These are phyloP conservation scores for Biston stratarius DNA, from an alignment of 2,888 invertebrate genomes.

Conservation along the genomic window DNA sequence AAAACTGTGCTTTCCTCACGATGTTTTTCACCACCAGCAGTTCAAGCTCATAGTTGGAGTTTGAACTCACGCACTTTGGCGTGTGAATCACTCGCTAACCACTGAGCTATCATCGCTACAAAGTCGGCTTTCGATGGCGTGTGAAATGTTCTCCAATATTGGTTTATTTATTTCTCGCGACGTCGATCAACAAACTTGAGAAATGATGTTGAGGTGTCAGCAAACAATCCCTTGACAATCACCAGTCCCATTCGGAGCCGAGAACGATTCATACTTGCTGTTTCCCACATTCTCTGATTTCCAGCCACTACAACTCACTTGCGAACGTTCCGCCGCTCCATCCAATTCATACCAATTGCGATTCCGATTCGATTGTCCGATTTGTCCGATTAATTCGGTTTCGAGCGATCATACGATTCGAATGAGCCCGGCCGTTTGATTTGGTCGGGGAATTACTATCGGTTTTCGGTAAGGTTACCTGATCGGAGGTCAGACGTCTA, in stretches of 20 bases:
- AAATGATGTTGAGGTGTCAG: no score
- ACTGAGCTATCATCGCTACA: no score
- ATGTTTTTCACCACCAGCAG: no score
- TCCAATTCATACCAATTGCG: constrained; percentile 20
- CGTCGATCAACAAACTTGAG: no score
- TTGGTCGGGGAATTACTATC: constrained; percentile 22
- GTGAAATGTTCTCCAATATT: no score
- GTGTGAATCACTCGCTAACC: no score
- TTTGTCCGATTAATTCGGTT: constrained; percentile 33
- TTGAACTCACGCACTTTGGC: no score
- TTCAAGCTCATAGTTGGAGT: no score
- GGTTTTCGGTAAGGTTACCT: constrained; percentile 12
- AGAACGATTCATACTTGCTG: constrained; percentile 8
- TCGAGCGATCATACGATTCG: constrained; percentile 33
- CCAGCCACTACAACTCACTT: constrained; percentile 13
- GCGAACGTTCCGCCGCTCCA: constrained; percentile 12
- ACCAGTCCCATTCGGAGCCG: not conserved
- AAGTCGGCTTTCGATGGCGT: no score
- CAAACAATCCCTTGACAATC: not conserved
- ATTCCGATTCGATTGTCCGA: constrained; percentile 32
- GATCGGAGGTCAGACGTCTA: constrained; percentile 1
- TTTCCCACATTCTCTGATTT: constrained; percentile 2
- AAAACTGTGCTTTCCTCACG: no score
- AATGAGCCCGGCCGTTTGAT: constrained; percentile 28
- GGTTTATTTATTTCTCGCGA: no score